phyloP scores from a whole-genome alignment of 2,113 vertebrate genomes.

The Sterna hirundo region DNA sequence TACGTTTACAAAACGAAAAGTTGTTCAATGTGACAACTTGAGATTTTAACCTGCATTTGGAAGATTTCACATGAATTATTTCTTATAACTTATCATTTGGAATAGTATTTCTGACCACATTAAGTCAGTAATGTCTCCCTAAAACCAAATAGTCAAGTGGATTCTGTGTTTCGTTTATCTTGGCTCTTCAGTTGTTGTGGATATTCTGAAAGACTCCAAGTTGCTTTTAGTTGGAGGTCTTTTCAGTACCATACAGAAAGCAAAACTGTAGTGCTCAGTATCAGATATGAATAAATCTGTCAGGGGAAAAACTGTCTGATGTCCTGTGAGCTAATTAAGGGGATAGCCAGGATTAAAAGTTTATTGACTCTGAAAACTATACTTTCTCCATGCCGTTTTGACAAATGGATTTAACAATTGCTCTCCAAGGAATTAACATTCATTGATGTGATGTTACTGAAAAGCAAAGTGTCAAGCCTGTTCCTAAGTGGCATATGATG shows the following conservation, averaged over 20 bases:
- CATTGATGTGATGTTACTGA: not conserved
- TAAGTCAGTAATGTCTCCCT: not conserved
- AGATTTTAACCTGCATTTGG: not conserved
- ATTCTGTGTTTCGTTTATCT: not conserved
- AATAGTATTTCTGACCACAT: not conserved
- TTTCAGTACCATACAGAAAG: not conserved
- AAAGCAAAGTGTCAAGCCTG: not conserved
- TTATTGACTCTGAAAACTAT: not conserved
- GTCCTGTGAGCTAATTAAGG: fast-evolving
- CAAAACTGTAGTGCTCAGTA: not conserved
- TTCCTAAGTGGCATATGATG: not conserved
- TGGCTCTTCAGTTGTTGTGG: not conserved
- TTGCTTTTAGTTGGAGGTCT: not conserved
- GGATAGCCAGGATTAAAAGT: not conserved
- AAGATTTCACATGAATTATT: not conserved
- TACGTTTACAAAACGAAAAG: not conserved
- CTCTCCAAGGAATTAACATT: not conserved
- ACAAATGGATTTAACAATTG: not conserved
- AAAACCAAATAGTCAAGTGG: not conserved
- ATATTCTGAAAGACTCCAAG: not conserved
- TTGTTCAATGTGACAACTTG: not conserved
- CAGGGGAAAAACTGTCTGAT: not conserved
- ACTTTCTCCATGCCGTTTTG: not conserved
- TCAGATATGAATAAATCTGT: not conserved
- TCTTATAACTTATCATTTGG: not conserved